Percentiles rank a stretch among this genome's conserved stretches.
phyloP scores from a whole-genome alignment of 2,888 invertebrate species.

The Tineola bisselliella region DNA sequence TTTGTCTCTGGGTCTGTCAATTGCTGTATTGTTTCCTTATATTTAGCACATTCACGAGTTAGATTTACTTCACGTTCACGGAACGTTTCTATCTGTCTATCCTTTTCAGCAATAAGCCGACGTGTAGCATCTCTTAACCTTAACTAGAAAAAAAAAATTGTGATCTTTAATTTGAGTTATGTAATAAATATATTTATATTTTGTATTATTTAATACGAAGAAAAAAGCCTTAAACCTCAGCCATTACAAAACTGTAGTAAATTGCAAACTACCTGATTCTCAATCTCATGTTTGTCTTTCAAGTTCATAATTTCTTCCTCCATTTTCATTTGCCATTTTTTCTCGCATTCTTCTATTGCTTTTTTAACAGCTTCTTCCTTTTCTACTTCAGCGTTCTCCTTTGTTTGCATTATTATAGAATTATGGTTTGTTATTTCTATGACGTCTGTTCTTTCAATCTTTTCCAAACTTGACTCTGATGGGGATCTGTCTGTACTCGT shows the following conservation, averaged over 20 bases:
- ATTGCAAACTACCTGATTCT: constrained; percentile 56
- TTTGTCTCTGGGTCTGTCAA: constrained; percentile 73
- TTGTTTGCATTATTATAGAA: constrained; percentile 73
- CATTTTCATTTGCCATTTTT: constrained; percentile 50
- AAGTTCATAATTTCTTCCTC: constrained; percentile 50
- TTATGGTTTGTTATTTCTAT: constrained; percentile 73
- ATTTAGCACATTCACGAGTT: constrained; percentile 71
- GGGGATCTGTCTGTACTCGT: constrained; percentile 77
- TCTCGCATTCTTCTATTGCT: constrained; percentile 66
- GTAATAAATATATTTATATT: too few relatives aligned
- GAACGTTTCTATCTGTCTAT: constrained; percentile 72
- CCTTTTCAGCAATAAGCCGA: constrained; percentile 75
- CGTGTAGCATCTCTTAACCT: constrained; percentile 73
- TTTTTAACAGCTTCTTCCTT: constrained; percentile 60
- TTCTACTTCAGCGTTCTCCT: constrained; percentile 72
- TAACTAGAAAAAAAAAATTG: constrained; percentile 25
- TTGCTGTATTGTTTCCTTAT: constrained; percentile 74
- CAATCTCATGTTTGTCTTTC: constrained; percentile 57
- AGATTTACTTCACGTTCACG: constrained; percentile 71
- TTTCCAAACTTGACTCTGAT: constrained; percentile 81
- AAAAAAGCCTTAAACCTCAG: too few relatives aligned
- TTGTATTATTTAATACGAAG: too few relatives aligned
- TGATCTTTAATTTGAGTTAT: too few relatives aligned
- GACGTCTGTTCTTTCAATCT: constrained; percentile 74
- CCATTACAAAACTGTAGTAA: too few relatives aligned